Percentiles rank a stretch among this genome's conserved stretches.
Evolutionary conservation across 2,888 invertebrate species (phyloP).

Genomic region (Netelia virgata): DNA sequence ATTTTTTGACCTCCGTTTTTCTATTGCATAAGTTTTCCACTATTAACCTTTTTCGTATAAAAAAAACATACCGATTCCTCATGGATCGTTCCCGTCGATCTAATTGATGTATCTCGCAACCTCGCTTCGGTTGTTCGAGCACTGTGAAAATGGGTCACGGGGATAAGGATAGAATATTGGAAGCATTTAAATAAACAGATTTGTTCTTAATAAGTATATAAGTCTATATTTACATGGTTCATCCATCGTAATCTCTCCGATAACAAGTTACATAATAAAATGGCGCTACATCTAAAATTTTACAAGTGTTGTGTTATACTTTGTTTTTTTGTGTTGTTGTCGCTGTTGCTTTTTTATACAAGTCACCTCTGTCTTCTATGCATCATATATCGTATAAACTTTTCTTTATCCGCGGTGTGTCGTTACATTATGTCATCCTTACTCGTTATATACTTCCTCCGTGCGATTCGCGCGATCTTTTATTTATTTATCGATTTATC

Average conservation of each 20-base stretch:
- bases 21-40: neutral
- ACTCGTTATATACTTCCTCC: conserved; percentile 42
- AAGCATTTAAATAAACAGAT: conserved; percentile 59
- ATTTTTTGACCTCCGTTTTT: neutral
- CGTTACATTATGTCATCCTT: conserved; percentile 36
- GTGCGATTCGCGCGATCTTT: conserved; percentile 62
- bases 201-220: conserved; percentile 82
- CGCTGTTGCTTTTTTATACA: conserved; percentile 75
- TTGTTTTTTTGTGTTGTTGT: conserved; percentile 39
- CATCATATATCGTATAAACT: conserved; percentile 62
- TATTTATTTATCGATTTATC: conserved; percentile 48
- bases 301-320: conserved; percentile 79
- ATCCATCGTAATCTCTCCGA: conserved; percentile 79
- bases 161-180: conserved; percentile 4
- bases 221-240: conserved; percentile 84
- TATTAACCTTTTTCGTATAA: neutral
- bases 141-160: neutral
- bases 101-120: neutral
- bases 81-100: neutral
- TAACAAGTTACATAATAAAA: conserved; percentile 84
- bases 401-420: conserved; percentile 55
- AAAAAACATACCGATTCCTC: neutral
- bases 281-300: conserved; percentile 82
- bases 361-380: conserved; percentile 65
- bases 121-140: neutral